Base-by-base conservation (phyloP, 2,888 invertebrate species). In the Cataglyphis livida region DNA sequence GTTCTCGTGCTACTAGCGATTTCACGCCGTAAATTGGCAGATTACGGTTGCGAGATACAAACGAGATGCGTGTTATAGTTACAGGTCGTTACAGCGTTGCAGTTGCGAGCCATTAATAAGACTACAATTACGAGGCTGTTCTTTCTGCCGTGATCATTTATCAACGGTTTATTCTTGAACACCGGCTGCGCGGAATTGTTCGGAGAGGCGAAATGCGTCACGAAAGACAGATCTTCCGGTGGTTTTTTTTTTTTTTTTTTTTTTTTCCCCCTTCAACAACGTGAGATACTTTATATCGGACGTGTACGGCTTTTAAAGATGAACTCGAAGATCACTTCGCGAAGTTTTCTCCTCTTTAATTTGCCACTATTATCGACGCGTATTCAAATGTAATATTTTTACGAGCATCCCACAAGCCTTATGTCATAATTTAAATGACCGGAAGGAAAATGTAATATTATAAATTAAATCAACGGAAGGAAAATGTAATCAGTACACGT, bases 151-250 rank as follows among this genome's bases (percentile, higher is more conserved):
- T 78, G 82, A 88, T 87, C 87, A 88, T 89, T 84, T 89, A 84
- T 88, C 85, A 88, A 87, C 84, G 88, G 84, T 89, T 89, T 89
- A 89, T 84, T 83, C 85, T 83, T 81, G 81, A 62, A 68, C 83
- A 74, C 88, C 89, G 85, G 89, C 78, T 89, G 89, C 76, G 75
- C 85, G 74, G 73, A 89, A 89, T 89, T 85, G 89, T 84, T 78
- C 87, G 62, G 64, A 54, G 71, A 81, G 76, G 57, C 48, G 84
- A 81, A 88, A 87, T 73, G 83, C 81, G 66, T 81, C 79, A 61
- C 64, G 79, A 75, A 84, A 89, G 89, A 89, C 65, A 59, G 84
- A 84, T 87, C 84, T 81, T 75, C 73, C 78, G 59, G 28, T 1
- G 28, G 1, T 25, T 1, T 25, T 25, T 35, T 78, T 85, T 78